Conservation (phyloP, 1,140 invertebrate genomes). For the Achroia grisella region DNA sequence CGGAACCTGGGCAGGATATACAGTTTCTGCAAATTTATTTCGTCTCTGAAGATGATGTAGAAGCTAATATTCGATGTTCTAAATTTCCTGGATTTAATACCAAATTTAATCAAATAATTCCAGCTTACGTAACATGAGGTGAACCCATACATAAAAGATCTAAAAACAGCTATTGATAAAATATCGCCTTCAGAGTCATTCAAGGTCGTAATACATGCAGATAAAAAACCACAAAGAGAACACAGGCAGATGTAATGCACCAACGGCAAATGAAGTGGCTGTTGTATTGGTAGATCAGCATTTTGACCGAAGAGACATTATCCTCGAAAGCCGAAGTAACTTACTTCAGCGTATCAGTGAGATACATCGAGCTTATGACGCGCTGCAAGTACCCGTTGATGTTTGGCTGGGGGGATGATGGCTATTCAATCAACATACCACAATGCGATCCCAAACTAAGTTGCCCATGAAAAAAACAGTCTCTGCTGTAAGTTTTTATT, state of each 20-base stretch:
- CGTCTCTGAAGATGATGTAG: slow-evolving; percentile 12
- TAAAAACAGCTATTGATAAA: slow-evolving; percentile 5
- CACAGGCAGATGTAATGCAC: slow-evolving; percentile 64
- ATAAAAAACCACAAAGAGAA: slow-evolving; percentile 34
- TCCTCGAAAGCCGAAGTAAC: slow-evolving; percentile 9
- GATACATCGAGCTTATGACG: slow-evolving; percentile 52
- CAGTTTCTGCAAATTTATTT: slow-evolving; percentile 50
- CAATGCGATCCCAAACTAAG: too few species aligned
- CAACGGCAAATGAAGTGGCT: slow-evolving; percentile 50
- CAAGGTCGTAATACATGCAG: slow-evolving; percentile 19
- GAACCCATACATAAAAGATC: slow-evolving; percentile 12
- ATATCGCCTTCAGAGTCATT: slow-evolving; percentile 3
- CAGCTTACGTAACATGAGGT: slow-evolving; percentile 20
- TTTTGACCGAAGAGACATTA: slow-evolving; percentile 15
- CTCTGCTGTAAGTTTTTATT: too few species aligned
- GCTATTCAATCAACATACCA: too few species aligned
- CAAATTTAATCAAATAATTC: slow-evolving; percentile 6
- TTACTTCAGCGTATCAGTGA: slow-evolving; percentile 27
- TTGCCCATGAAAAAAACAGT: too few species aligned
- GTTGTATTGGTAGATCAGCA: slow-evolving; percentile 47
- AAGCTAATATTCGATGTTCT: slow-evolving; percentile 11
- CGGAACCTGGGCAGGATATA: slow-evolving; percentile 20
- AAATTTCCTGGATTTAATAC: slow-evolving; percentile 11
- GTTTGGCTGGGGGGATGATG: slow-evolving; percentile 53
- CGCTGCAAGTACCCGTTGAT: slow-evolving; percentile 63